Base-by-base conservation (phyloP, 2,113 vertebrate genomes). In the Otis tarda region DNA sequence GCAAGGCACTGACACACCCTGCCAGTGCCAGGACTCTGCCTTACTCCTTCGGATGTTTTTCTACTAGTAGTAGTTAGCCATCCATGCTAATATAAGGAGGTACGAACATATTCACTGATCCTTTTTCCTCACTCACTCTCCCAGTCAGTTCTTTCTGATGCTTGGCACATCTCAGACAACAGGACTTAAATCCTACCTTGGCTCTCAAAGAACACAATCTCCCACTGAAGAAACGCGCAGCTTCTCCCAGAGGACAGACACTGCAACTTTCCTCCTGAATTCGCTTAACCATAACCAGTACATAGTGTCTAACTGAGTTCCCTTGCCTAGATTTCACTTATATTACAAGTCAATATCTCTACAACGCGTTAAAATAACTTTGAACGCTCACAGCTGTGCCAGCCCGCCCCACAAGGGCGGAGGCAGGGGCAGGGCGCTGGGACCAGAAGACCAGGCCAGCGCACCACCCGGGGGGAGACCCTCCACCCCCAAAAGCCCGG, bases 351-450 rank as follows among this genome's bases (percentile, higher is more conserved):
- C 47, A 14, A 3, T 4, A 13, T 23, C 37, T 10, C 70, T 33
- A 5, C 43, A 3, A 12, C 25, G 5, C 0, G 47, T 2, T 2
- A 8, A 55, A 35, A 1, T 0, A 10, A 11, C 4, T 2, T 2
- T 2, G 21, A 41, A 4, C 6, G 35, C 70, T 39, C 35, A 0
- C 17, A 0, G n/a, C 3, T 13, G 3, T 1, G 28, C 1, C 39
- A 30, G 52, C 21, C 52, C 25, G n/a, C 47, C 49, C 41, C 41
- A 43, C 41, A 43, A 43, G 12, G 20, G 33, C 31, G 22, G 24
- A 25, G 24, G 50, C 50, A 23, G 33, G 33, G n/a, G 9, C 2
- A 12, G 15, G n/a, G 55, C 61, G 13, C 64, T 7, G 14, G 41
- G 41, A 43, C 41, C 41, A 43, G 41, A 43, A 43, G 41, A 43